These are phyloP conservation scores for Tethea ocularis DNA, from an alignment of 2,888 invertebrate species.

Conservation along the genomic window DNA sequence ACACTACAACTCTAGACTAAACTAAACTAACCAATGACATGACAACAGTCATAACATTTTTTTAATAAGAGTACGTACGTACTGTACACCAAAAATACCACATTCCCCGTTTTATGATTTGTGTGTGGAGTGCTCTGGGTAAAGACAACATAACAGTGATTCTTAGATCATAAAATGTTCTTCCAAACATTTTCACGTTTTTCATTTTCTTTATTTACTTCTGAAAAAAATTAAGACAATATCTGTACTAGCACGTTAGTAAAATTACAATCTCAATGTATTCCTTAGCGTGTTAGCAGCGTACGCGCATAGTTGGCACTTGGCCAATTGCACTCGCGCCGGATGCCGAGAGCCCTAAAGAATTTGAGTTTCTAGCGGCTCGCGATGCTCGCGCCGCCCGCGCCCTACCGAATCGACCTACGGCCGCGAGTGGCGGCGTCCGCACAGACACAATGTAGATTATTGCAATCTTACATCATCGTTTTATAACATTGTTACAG, in stretches of 20 bases:
- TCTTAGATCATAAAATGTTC: constrained; percentile 20
- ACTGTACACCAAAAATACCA: constrained; percentile 18
- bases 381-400: background rate
- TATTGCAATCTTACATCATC: background rate
- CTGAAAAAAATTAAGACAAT: constrained; percentile 43
- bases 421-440: background rate
- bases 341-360: constrained; percentile 58
- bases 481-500: background rate
- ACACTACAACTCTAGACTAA: background rate
- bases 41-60: background rate
- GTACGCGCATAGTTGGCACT: constrained; percentile 59
- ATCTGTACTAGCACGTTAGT: constrained; percentile 45
- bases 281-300: constrained; percentile 61
- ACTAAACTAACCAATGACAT: background rate
- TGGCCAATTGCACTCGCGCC: constrained; percentile 69
- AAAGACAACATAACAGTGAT: constrained; percentile 19
- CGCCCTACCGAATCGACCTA: constrained; percentile 3
- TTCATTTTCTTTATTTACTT: constrained; percentile 40
- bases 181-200: constrained; percentile 39
- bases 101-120: constrained; percentile 19
- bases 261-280: constrained; percentile 53
- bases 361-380: constrained; percentile 33
- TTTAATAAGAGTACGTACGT: background rate
- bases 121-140: constrained; percentile 7
- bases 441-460: background rate